phyloP scores from a whole-genome alignment of 2,888 invertebrate species.

The Luperina nickerlii region DNA sequence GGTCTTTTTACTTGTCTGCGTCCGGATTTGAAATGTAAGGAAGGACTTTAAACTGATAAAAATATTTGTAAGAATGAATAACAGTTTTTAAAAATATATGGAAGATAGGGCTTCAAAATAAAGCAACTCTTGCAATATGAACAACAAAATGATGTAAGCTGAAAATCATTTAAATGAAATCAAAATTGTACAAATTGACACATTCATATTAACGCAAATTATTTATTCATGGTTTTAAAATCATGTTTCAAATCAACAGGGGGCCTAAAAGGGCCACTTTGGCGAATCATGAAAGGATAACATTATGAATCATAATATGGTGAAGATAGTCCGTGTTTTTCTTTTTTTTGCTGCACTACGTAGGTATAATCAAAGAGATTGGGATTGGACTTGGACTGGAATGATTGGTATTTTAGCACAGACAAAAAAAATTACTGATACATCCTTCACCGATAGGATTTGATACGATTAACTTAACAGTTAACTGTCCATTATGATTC shows the following conservation, averaged over 20 bases:
- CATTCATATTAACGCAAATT: not conserved
- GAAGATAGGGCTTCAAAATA: not conserved
- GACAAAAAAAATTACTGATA: no score
- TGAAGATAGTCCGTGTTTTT: no score
- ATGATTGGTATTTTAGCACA: no score
- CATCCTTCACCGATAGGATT: no score
- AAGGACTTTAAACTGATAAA: slow-evolving; percentile 23
- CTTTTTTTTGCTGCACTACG: no score
- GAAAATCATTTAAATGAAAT: not conserved
- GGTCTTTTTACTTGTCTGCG: slow-evolving; percentile 48
- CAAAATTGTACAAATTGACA: not conserved
- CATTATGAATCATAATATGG: no score
- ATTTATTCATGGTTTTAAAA: slow-evolving; percentile 31
- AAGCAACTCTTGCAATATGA: not conserved
- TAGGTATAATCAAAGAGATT: no score
- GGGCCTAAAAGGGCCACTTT: no score
- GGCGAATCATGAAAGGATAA: no score
- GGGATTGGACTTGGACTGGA: no score
- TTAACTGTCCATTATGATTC: no score
- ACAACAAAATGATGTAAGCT: not conserved
- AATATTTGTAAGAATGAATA: slow-evolving; percentile 13
- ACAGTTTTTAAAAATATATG: not conserved
- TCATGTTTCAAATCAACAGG: slow-evolving; percentile 4
- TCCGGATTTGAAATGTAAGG: slow-evolving; percentile 36
- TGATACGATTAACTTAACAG: no score